Evolutionary conservation across 64 coral and sea anemone genomes (phyloP).

Genomic region (Cladopsammia gracilis): DNA sequence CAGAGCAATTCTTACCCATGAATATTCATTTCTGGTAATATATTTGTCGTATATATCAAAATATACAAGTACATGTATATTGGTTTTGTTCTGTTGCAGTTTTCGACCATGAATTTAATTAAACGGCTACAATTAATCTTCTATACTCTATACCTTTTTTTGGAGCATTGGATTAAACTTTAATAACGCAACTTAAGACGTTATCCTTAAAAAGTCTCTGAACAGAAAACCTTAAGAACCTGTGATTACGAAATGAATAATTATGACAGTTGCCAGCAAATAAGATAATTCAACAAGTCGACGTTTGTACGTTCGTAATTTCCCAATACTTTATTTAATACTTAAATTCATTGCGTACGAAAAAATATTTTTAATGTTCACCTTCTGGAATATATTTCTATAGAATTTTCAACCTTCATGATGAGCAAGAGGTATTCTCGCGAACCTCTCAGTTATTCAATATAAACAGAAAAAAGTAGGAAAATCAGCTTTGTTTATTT

Average conservation of each 20-base stretch:
- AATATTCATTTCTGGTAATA: neutral
- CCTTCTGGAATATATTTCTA: too few relatives aligned
- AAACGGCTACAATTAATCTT: neutral
- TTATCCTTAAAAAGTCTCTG: neutral
- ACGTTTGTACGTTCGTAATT: neutral
- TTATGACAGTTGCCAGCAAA: neutral
- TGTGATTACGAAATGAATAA: conserved; percentile 2
- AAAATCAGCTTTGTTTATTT: conserved; percentile 35
- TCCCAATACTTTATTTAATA: neutral
- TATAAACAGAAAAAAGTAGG: neutral
- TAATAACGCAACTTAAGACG: neutral
- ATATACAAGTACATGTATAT: neutral
- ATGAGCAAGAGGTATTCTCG: neutral
- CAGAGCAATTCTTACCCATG: neutral
- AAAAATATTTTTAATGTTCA: neutral
- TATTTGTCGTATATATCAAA: neutral
- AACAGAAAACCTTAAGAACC: neutral
- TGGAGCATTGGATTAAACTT: neutral
- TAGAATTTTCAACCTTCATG: too few relatives aligned
- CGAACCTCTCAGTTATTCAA: neutral
- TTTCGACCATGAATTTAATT: neutral
- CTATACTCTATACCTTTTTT: neutral
- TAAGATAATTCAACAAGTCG: neutral
- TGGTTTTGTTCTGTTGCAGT: neutral
- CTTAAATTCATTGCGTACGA: neutral